Conservation (phyloP, 1,140 invertebrate species). For the Telenomus remus region DNA sequence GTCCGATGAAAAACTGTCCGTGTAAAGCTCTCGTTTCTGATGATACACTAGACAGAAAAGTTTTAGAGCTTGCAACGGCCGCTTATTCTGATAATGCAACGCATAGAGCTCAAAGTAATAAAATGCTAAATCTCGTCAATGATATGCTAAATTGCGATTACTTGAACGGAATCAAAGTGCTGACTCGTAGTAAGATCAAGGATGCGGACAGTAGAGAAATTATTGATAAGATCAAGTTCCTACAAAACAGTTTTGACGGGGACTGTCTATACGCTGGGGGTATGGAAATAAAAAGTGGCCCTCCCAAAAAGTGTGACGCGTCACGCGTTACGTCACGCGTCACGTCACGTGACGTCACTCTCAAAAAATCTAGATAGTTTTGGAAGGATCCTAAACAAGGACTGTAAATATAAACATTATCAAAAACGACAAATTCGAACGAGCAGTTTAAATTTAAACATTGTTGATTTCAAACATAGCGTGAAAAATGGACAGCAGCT, state of each 20-base stretch:
- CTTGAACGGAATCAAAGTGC: conserved; percentile 19
- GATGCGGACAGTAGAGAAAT: conserved; percentile 5
- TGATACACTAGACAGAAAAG: neutral
- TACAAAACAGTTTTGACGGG: conserved; percentile 29
- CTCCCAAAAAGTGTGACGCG: too few relatives aligned
- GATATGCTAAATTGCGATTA: conserved; percentile 12
- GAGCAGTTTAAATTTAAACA: too few relatives aligned
- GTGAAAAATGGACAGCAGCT: too few relatives aligned
- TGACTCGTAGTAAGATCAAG: conserved; percentile 6
- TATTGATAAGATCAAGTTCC: conserved; percentile 5
- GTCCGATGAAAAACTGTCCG: conserved; percentile 10
- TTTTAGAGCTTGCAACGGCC: neutral
- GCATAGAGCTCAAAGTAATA: conserved; percentile 1
- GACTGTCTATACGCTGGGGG: too few relatives aligned
- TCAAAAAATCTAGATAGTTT: too few relatives aligned
- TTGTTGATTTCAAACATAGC: too few relatives aligned
- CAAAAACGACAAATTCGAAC: too few relatives aligned
- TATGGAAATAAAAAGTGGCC: too few relatives aligned
- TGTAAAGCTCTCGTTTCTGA: conserved; percentile 7
- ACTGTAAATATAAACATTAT: too few relatives aligned
- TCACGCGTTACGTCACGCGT: too few relatives aligned
- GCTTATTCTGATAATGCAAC: conserved; percentile 22
- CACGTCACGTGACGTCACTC: too few relatives aligned
- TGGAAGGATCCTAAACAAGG: too few relatives aligned
- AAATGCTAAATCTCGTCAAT: conserved; percentile 9